A percentile compares a stretch with the other conserved stretches of the same genome.
phyloP scores from a whole-genome alignment of 2,113 vertebrate genomes.

The Austrofundulus limnaeus region DNA sequence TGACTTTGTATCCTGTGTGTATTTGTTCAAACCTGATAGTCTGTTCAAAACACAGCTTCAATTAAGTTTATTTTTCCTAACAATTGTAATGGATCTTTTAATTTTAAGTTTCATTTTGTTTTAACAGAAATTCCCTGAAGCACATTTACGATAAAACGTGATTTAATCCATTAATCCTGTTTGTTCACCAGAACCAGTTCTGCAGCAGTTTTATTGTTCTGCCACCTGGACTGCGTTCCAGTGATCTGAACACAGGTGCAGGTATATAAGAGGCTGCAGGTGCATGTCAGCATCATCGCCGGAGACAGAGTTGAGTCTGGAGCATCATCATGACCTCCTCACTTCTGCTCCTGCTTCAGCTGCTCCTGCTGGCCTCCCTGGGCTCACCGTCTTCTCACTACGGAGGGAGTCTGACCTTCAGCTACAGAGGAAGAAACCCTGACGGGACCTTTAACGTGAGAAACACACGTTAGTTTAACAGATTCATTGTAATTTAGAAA shows the following conservation, averaged over 20 bases:
- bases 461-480: background rate
- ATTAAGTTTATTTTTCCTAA: too few species aligned
- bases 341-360: slow-evolving; percentile 30
- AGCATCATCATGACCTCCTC: slow-evolving; percentile 52
- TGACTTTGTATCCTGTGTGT: too few species aligned
- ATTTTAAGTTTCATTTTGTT: background rate
- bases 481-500: fast-evolving
- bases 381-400: slow-evolving; percentile 40
- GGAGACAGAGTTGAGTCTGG: background rate
- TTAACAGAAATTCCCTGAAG: too few species aligned
- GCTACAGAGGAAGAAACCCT: slow-evolving; percentile 34
- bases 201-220: slow-evolving; percentile 13
- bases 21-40: too few species aligned
- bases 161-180: background rate
- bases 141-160: background rate
- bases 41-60: too few species aligned
- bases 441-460: slow-evolving; percentile 48
- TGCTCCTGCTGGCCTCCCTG: slow-evolving; percentile 57
- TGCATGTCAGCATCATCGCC: background rate
- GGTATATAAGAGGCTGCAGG: slow-evolving; percentile 41
- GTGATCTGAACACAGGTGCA: background rate
- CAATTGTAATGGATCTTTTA: too few species aligned
- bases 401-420: slow-evolving; percentile 14
- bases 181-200: slow-evolving; percentile 39
- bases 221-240: background rate